Evolutionary conservation across 2,797 vertebrate genomes (phyloP).

Genomic region (Gymnocypris eckloni): DNA sequence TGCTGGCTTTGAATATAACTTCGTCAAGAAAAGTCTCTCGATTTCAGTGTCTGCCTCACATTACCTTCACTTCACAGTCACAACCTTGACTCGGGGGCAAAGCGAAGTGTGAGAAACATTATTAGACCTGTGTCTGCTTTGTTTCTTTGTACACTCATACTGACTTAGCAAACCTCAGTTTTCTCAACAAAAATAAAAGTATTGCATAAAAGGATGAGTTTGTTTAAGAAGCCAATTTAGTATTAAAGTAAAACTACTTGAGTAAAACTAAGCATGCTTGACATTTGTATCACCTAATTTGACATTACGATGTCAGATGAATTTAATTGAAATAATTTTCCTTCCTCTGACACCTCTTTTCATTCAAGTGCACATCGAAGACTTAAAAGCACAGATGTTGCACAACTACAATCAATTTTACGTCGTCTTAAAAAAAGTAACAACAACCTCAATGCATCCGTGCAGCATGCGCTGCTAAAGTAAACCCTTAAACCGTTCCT

Average conservation of each 20-base stretch:
- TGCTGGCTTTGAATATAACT: not conserved
- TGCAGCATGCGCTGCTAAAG: conserved; percentile 7
- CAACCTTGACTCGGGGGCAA: conserved; percentile 46
- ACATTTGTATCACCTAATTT: not conserved
- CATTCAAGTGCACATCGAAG: not conserved
- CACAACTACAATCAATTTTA: not conserved
- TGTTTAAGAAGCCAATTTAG: not conserved
- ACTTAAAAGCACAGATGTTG: conserved; percentile 15
- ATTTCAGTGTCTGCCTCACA: not conserved
- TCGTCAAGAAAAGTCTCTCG: not conserved
- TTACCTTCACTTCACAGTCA: conserved; percentile 34
- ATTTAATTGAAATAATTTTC: not conserved
- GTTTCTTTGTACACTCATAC: not conserved
- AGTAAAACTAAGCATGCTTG: not conserved
- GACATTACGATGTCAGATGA: not conserved
- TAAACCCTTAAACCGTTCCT: conserved; percentile 18
- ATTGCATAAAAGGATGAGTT: not conserved
- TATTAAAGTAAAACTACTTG: not conserved
- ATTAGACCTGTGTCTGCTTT: conserved; percentile 27
- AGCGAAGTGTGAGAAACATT: conserved; percentile 32
- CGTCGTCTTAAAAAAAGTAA: not conserved
- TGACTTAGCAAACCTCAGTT: not conserved
- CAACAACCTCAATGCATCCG: not conserved
- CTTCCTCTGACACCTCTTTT: not conserved
- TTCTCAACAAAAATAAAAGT: conserved; percentile 3